phyloP scores from a whole-genome alignment of 2,888 invertebrate species.

The Yponomeuta malinellus region DNA sequence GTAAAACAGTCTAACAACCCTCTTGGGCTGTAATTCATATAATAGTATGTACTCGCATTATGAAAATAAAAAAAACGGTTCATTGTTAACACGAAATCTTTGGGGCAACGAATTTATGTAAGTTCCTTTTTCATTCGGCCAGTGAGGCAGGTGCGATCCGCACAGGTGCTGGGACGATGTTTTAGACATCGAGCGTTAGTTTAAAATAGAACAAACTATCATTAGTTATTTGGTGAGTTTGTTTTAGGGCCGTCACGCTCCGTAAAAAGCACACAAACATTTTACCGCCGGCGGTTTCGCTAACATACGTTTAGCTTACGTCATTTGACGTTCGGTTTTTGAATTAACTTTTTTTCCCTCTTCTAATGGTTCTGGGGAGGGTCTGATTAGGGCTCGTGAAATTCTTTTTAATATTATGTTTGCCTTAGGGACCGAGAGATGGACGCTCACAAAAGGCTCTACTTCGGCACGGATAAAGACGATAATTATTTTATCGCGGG shows the following conservation, averaged over 20 bases:
- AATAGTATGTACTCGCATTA: constrained; percentile 4
- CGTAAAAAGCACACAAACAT: constrained; percentile 43
- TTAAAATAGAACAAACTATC: constrained; percentile 47
- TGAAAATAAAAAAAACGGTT: constrained; percentile 19
- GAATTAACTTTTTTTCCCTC: constrained; percentile 51
- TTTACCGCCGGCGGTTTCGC: constrained; percentile 37
- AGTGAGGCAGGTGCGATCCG: constrained; percentile 51
- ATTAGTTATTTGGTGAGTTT: constrained; percentile 56
- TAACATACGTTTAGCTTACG: constrained; percentile 57
- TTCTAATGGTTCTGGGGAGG: constrained; percentile 22
- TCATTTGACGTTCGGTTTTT: constrained; percentile 54
- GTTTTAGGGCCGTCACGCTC: constrained; percentile 67
- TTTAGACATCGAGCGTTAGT: constrained; percentile 31
- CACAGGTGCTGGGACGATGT: constrained; percentile 51
- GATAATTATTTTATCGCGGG: constrained; percentile 71
- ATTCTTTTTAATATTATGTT: constrained; percentile 49
- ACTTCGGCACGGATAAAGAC: constrained; percentile 61
- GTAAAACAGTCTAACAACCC: no score
- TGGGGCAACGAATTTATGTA: constrained; percentile 34
- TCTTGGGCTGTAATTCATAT: no score
- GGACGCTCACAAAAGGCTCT: constrained; percentile 34
- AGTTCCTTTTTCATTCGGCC: constrained; percentile 41
- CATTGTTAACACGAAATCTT: constrained; percentile 39
- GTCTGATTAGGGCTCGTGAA: constrained; percentile 42
- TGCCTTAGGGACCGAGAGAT: constrained; percentile 38